A percentile compares a stretch with the other conserved stretches of the same genome.
These are phyloP conservation scores for Luperina testacea DNA, from an alignment of 2,888 invertebrate species.

Conservation along the genomic window DNA sequence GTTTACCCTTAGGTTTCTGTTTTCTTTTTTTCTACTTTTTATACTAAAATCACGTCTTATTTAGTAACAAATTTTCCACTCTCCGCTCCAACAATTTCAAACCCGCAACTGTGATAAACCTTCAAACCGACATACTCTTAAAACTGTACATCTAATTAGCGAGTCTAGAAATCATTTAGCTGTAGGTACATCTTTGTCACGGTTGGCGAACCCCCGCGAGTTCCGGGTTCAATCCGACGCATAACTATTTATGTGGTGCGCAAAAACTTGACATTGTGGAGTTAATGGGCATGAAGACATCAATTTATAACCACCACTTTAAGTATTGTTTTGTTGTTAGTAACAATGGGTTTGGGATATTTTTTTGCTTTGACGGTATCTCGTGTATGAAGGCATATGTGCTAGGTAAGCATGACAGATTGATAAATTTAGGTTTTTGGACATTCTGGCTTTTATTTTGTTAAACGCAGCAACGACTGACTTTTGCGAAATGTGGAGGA, in stretches of 20 bases:
- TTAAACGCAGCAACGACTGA: neutral
- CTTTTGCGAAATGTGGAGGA: neutral
- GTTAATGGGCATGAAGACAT: constrained; percentile 49
- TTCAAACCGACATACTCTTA: constrained; percentile 21
- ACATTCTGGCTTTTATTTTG: too few species aligned
- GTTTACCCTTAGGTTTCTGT: too few species aligned
- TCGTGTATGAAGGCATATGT: neutral
- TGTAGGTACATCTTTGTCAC: constrained; percentile 33
- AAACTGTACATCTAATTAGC: constrained; percentile 47
- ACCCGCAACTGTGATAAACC: neutral
- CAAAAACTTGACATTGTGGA: constrained; percentile 51
- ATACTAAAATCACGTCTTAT: neutral
- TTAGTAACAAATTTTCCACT: neutral
- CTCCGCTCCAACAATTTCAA: neutral
- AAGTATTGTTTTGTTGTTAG: constrained; percentile 43
- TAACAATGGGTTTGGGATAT: constrained; percentile 32
- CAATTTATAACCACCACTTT: constrained; percentile 26
- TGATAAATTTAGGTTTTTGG: neutral
- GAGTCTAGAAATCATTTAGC: constrained; percentile 25
- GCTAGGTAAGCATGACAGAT: neutral
- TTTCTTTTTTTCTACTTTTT: too few species aligned
- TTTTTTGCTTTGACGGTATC: neutral
- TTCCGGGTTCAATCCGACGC: constrained; percentile 57
- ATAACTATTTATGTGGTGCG: constrained; percentile 52
- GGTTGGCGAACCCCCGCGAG: constrained; percentile 35